Evolutionary conservation across 2,113 vertebrate genomes (phyloP).

Genomic region (Nannobrachium achirus): DNA sequence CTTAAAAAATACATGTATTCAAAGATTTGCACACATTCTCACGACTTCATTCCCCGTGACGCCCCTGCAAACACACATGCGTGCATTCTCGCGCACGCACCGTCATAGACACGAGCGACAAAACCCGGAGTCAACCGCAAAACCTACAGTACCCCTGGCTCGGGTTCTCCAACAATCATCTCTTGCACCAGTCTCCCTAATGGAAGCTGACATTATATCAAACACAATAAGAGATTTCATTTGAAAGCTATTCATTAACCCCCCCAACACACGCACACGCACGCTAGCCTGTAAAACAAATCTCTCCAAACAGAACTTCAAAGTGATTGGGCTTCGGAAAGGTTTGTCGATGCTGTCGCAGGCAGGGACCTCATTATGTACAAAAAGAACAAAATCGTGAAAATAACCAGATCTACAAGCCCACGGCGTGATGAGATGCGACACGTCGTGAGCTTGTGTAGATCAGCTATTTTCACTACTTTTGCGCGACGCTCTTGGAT

Average conservation of each 20-base stretch:
- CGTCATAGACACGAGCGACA: neutral
- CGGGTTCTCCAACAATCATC: slow-evolving; percentile 81
- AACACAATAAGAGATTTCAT: slow-evolving; percentile 98
- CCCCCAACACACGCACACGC: slow-evolving; percentile 79
- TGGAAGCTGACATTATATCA: slow-evolving; percentile 99
- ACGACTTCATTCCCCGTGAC: too few species aligned
- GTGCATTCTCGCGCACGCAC: too few species aligned
- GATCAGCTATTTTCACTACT: too few species aligned
- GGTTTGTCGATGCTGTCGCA: too few species aligned
- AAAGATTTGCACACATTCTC: too few species aligned
- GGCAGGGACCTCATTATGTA: too few species aligned
- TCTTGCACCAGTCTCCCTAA: slow-evolving; percentile 79
- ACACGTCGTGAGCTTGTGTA: too few species aligned
- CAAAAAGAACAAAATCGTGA: too few species aligned
- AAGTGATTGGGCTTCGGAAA: slow-evolving; percentile 83
- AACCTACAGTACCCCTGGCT: slow-evolving; percentile 41
- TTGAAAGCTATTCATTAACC: slow-evolving; percentile 96
- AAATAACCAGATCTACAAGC: too few species aligned
- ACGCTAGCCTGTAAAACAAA: slow-evolving; percentile 64
- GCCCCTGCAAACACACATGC: slow-evolving; percentile 21
- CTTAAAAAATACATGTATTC: too few species aligned
- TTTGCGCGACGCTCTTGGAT: too few species aligned
- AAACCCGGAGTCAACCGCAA: slow-evolving; percentile 24
- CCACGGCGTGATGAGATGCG: too few species aligned
- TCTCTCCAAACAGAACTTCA: slow-evolving; percentile 10